These are phyloP conservation scores for Tonatia bakeri DNA, from an alignment of 2,113 vertebrate genomes.

Conservation along the genomic window DNA sequence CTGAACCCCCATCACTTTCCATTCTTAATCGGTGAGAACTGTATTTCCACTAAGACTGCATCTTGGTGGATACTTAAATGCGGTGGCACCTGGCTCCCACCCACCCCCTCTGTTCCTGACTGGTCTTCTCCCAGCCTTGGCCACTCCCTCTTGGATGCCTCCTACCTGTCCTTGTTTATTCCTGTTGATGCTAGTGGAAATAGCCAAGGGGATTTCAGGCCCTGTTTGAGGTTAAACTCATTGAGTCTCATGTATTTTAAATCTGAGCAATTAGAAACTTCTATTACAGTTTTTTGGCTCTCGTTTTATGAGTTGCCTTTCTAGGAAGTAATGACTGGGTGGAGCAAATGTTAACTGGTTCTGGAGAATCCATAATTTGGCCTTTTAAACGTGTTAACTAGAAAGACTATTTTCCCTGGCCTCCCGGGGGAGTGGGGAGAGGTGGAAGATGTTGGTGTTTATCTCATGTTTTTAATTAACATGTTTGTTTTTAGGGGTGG, in stretches of 20 bases:
- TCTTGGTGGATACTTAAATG: neutral
- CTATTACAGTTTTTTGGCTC: neutral
- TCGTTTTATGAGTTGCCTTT: neutral
- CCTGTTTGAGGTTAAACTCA: neutral
- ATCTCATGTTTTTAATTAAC: constrained; percentile 41
- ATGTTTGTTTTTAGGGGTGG: constrained; percentile 58
- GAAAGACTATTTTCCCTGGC: neutral
- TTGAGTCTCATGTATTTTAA: neutral
- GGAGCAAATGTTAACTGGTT: constrained; percentile 30
- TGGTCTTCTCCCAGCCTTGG: neutral
- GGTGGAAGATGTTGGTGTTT: neutral
- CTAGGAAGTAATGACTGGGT: neutral
- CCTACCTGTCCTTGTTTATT: neutral
- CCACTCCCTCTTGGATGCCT: neutral
- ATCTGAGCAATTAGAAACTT: neutral
- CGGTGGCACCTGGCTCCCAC: neutral
- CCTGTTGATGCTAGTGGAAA: neutral
- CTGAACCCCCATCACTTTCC: neutral
- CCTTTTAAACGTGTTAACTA: constrained; percentile 50
- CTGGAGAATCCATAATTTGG: constrained; percentile 39
- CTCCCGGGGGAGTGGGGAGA: neutral
- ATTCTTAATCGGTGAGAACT: neutral
- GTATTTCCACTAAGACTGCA: neutral
- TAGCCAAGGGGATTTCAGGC: neutral
- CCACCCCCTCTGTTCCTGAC: neutral